phyloP scores from a whole-genome alignment of 2,113 vertebrate species.

The Stegostoma tigrinum region DNA sequence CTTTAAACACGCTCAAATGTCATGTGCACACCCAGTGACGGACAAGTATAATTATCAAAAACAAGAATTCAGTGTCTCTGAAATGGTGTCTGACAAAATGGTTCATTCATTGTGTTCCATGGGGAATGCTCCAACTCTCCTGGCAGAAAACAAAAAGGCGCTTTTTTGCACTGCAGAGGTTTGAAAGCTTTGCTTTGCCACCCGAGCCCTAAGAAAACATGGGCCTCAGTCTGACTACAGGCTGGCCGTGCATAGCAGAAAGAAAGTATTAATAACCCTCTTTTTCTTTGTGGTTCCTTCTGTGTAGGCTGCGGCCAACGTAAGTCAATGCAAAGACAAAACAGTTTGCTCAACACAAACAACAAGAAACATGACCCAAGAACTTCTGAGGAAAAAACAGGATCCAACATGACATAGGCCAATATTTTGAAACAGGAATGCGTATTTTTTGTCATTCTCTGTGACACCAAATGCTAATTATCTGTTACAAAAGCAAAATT shows the following conservation, averaged over 20 bases:
- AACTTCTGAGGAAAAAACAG: slow-evolving; percentile 42
- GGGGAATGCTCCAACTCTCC: slow-evolving; percentile 80
- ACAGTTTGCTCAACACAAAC: slow-evolving; percentile 92
- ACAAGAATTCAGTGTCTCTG: slow-evolving; percentile 78
- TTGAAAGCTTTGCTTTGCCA: slow-evolving; percentile 98
- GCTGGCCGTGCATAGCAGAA: slow-evolving; percentile 79
- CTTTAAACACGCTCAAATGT: slow-evolving; percentile 78
- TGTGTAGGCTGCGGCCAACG: slow-evolving; percentile 70
- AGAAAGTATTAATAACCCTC: slow-evolving; percentile 81
- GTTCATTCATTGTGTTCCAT: slow-evolving; percentile 88
- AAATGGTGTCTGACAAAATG: slow-evolving; percentile 73
- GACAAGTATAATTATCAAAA: slow-evolving; percentile 76
- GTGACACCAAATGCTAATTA: slow-evolving; percentile 48
- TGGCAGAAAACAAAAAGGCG: slow-evolving; percentile 88
- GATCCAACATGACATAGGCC: slow-evolving; percentile 56
- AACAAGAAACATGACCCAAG: slow-evolving; percentile 53
- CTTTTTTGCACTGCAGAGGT: slow-evolving; percentile 77
- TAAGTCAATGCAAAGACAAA: slow-evolving; percentile 94
- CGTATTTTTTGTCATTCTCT: slow-evolving; percentile 46
- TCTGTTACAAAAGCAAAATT: slow-evolving; percentile 38
- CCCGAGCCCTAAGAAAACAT: slow-evolving; percentile 97
- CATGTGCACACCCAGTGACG: slow-evolving; percentile 80
- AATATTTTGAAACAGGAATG: slow-evolving; percentile 58
- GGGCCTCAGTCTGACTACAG: slow-evolving; percentile 77
- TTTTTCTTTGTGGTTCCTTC: slow-evolving; percentile 66